Base-by-base conservation (phyloP, 1,140 invertebrate genomes). In the Nixonia krombeini region DNA sequence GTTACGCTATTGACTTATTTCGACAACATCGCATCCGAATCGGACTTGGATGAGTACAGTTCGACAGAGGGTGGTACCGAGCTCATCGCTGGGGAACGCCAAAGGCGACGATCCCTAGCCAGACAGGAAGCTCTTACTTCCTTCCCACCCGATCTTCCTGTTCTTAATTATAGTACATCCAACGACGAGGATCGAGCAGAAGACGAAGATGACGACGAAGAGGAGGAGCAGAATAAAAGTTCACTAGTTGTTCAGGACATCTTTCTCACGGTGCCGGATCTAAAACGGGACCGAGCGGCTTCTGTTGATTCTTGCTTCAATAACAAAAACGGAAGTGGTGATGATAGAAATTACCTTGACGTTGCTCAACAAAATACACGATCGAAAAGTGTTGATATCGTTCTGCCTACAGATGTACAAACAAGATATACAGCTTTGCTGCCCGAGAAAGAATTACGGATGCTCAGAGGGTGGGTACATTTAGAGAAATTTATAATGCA, bases 301-400 rank as follows among this genome's bases (percentile, higher is more conserved):
- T 94, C 93, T 0, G 92, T 95, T 1, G 93, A 94, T 76, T 93
- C 93, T 1, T 93, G 92, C 70, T 90, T 90, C 71, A 83, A 84
- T 52, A 90, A 92, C 70, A 93, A 92, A 80, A 93, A 93, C 79
- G 88, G 92, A 16, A 88, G 89, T 1, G 87, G 87, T 1, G 91
- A 91, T 58, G 88, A 92, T 66, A 79, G 85, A 12, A 84, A 87
- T 66, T 89, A 88, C 26, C 85, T 92, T 1, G 87, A 89, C 12
- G 91, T 93, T 9, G 91, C 92, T 0, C 89, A 89, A 57, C 87
- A 89, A 31, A 89, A 85, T 50, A 87, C 90, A 1, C 87, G 95
- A n/a, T 96, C 94, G 2, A 89, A 93, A 50, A 96, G 94, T 18
- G 94, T 96, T 31, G 94, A 97, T 79, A 95, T 96, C 56, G 93